Base-by-base conservation (phyloP, 2,888 invertebrate species). In the Ypsolopha sequella region DNA sequence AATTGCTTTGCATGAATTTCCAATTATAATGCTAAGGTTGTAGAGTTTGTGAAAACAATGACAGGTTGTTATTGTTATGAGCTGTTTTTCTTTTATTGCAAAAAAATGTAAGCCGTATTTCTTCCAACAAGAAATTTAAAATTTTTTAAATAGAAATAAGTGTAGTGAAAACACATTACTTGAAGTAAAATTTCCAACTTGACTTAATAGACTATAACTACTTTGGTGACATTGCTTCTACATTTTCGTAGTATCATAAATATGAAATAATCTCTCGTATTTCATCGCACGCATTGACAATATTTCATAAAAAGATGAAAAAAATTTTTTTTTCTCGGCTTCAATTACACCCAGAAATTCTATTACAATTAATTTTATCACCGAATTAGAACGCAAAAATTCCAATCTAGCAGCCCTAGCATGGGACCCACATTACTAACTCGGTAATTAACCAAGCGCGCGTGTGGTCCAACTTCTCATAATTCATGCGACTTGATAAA, bases 401-500 rank as follows among this genome's bases (percentile, higher is more conserved):
- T 39, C 39, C 39, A 39, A 39, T 39, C 9, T 9, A n/a, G 39
- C 39, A 39, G 10, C 39, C 39, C 39, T 39, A 39, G 39, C n/a
- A 9, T 9, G n/a, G 9, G 9, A 1, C 11, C 8, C 57, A 63
- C 64, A 68, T 70, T 66, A 68, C 71, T 70, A 72, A 73, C 68
- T 68, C 69, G 70, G 70, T 80, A 81, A 84, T 82, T 80, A 84
- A 73, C 72, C 61, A 77, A 63, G 73, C 74, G 78, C 62, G 67
- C 79, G 85, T 86, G 85, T 85, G 85, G 86, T 84, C 86, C 69
- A 71, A 62, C 66, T 71, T 71, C 75, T 80, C 81, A 84, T 85
- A 86, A 85, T 70, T 85, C 85, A 85, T 79, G 79, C 72, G 76
- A 80, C 77, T 84, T 82, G 81, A 86, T 85, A 86, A 86, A 85